A percentile compares a stretch with the other conserved stretches of the same genome.
phyloP scores from a whole-genome alignment of 2,797 vertebrate genomes.

The Lerista edwardsae region DNA sequence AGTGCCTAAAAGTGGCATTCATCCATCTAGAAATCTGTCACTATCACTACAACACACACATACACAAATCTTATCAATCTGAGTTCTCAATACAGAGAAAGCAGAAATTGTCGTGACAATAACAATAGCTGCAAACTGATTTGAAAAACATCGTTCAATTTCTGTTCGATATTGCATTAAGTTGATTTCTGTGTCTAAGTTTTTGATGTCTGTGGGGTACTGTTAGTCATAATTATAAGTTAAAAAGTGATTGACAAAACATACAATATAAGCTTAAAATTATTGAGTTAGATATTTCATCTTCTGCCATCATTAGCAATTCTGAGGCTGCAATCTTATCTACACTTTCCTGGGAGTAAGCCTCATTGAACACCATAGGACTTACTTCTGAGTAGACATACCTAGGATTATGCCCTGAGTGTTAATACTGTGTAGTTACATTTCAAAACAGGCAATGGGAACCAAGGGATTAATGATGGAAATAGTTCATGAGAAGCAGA shows the following conservation, averaged over 20 bases:
- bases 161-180: not conserved
- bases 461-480: not conserved
- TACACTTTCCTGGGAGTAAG: too few species aligned
- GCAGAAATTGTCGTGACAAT: not conserved
- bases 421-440: not conserved
- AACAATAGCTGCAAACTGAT: not conserved
- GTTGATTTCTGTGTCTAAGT: not conserved
- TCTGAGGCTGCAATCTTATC: too few species aligned
- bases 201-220: not conserved
- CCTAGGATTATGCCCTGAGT: not conserved
- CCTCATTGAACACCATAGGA: too few species aligned
- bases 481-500: not conserved
- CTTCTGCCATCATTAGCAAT: not conserved
- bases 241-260: not conserved
- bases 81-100: not conserved
- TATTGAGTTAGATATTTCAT: not conserved
- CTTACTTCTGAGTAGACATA: too few species aligned
- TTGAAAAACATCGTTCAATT: not conserved
- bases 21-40: constrained; percentile 18
- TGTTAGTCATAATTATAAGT: not conserved
- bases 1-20: rapidly evolving
- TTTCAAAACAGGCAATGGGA: not conserved
- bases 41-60: too few species aligned
- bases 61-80: not conserved
- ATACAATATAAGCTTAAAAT: not conserved